These are phyloP conservation scores for Marmota flaviventris DNA, from an alignment of 2,113 vertebrate genomes.

Conservation along the genomic window DNA sequence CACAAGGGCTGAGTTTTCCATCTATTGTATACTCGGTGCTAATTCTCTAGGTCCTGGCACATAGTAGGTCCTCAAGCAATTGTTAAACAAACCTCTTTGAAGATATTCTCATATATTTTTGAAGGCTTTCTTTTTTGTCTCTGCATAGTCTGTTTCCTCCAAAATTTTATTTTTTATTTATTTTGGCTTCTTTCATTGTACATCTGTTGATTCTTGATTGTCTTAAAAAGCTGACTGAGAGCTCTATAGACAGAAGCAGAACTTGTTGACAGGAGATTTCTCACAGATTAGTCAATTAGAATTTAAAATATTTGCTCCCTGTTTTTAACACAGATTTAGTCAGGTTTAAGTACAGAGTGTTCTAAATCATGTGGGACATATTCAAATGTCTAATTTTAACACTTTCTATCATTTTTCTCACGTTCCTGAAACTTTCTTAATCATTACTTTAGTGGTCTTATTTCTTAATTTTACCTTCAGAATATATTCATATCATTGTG, in stretches of 20 bases:
- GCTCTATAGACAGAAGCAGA: background rate
- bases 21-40: background rate
- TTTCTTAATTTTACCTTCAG: background rate
- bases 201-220: background rate
- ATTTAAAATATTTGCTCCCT: background rate
- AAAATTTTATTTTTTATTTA: background rate
- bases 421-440: background rate
- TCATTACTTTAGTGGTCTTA: background rate
- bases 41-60: background rate
- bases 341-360: background rate
- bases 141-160: background rate
- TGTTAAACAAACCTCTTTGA: background rate
- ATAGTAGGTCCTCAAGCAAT: background rate
- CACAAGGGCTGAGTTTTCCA: background rate
- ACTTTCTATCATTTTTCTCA: background rate
- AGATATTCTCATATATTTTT: background rate
- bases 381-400: conserved; percentile 34
- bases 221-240: conserved; percentile 6
- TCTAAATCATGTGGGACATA: background rate
- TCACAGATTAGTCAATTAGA: background rate
- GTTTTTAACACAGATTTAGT: background rate
- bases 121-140: background rate
- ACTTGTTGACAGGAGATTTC: background rate
- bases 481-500: background rate
- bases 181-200: background rate